Conservation (phyloP, 92 coral and sea anemone genomes). For the Zoanthus solanderi region DNA sequence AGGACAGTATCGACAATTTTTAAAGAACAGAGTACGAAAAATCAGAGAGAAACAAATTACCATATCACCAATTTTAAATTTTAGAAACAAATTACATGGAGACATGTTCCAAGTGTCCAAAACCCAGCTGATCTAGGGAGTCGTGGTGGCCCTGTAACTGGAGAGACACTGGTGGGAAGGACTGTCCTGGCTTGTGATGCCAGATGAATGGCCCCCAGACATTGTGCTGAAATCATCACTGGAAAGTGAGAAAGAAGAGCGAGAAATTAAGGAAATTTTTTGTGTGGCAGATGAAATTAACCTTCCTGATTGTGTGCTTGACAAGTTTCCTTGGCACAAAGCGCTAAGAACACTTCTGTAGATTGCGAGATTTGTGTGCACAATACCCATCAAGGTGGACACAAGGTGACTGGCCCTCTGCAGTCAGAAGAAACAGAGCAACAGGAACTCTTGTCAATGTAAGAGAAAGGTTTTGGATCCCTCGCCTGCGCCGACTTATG, state of each 20-base stretch:
- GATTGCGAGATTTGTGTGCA: no score
- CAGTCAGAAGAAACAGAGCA: background rate
- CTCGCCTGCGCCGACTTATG: conserved; percentile 10
- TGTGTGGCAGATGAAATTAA: no score
- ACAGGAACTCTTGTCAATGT: background rate
- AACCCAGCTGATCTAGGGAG: conserved; percentile 39
- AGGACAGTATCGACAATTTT: conserved; percentile 17
- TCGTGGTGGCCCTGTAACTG: conserved; percentile 35
- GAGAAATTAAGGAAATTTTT: no score
- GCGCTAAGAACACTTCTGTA: no score
- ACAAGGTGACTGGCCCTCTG: no score
- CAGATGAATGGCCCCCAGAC: background rate
- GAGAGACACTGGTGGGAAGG: conserved; percentile 39
- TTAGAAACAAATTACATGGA: background rate
- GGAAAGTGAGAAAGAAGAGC: no score
- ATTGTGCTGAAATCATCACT: no score
- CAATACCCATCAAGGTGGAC: background rate
- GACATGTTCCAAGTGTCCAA: conserved; percentile 24
- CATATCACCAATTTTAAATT: background rate
- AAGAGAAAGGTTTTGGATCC: background rate
- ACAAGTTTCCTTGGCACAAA: no score
- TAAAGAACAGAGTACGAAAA: background rate
- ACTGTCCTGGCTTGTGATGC: conserved; percentile 39
- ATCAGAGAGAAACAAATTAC: no score
- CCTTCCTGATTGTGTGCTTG: no score